A percentile compares a stretch with the other conserved stretches of the same genome.
These are phyloP conservation scores for Eilema sororculum DNA, from an alignment of 2,888 invertebrate genomes.

Conservation along the genomic window DNA sequence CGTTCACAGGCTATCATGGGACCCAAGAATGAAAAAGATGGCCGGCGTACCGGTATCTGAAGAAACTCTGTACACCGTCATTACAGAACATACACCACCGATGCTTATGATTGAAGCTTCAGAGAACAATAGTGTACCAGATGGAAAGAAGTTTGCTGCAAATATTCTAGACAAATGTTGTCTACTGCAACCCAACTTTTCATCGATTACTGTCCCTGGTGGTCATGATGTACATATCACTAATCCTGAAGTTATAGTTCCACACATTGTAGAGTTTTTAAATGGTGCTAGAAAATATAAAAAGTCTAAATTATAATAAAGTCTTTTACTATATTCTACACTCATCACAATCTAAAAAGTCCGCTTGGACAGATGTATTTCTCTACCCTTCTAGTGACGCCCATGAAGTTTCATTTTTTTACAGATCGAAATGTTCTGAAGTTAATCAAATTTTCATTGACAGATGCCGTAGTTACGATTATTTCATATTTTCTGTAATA, in stretches of 20 bases:
- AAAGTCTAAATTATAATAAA: conserved; percentile 50
- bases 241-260: conserved; percentile 80
- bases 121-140: conserved; percentile 39
- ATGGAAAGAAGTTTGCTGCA: conserved; percentile 46
- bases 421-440: too few relatives aligned
- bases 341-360: too few relatives aligned
- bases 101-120: conserved; percentile 61
- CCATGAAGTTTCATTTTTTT: too few relatives aligned
- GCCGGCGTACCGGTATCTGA: conserved; percentile 49
- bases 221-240: conserved; percentile 88
- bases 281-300: conserved; percentile 31
- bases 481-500: too few relatives aligned
- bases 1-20: conserved; percentile 66
- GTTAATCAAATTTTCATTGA: too few relatives aligned
- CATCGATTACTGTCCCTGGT: conserved; percentile 72
- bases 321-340: neutral
- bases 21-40: conserved; percentile 65
- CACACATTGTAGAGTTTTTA: conserved; percentile 69
- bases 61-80: conserved; percentile 56
- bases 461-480: too few relatives aligned
- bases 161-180: conserved; percentile 55
- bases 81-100: conserved; percentile 59
- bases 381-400: too few relatives aligned
- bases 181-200: conserved; percentile 52
- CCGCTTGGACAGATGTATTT: too few relatives aligned